These are phyloP conservation scores for Chymomyza fuscimana DNA, from an alignment of 2,888 invertebrate genomes.

Conservation along the genomic window DNA sequence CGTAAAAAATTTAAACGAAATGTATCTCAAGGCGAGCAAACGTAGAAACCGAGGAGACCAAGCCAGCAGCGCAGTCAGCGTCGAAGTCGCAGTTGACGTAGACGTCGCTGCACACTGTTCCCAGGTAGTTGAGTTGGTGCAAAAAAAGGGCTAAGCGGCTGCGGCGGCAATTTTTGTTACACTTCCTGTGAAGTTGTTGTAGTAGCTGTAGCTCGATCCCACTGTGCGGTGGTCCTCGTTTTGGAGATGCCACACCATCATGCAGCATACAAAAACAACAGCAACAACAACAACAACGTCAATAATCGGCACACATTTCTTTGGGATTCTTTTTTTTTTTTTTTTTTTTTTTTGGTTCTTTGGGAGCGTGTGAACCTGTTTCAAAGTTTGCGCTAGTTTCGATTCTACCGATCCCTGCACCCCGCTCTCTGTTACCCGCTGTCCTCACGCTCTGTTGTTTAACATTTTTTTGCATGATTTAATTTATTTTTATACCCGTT, in stretches of 20 bases:
- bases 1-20: conserved; percentile 9
- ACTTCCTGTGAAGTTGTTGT: conserved; percentile 37
- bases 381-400: conserved; percentile 35
- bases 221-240: conserved; percentile 19
- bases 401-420: not conserved
- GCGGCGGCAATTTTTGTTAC: conserved; percentile 43
- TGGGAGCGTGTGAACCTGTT: conserved; percentile 70
- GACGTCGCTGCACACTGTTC: not conserved
- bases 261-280: conserved; percentile 12
- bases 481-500: not conserved
- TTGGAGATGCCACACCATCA: not conserved
- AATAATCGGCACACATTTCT: not conserved
- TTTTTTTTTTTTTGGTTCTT: conserved; percentile 31
- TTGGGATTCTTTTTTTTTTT: not conserved
- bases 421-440: conserved; percentile 21
- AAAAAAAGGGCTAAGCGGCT: conserved; percentile 38
- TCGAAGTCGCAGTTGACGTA: not conserved
- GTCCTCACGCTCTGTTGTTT: not conserved
- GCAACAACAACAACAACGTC: conserved; percentile 16
- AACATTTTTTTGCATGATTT: conserved; percentile 49
- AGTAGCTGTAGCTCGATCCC: conserved; percentile 3
- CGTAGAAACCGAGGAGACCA: not conserved
- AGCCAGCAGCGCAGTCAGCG: not conserved
- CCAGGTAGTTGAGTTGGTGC: conserved; percentile 8
- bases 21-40: not conserved